These are phyloP conservation scores for Cichlasoma orientale DNA, from an alignment of 2,797 vertebrate species.

Conservation along the genomic window DNA sequence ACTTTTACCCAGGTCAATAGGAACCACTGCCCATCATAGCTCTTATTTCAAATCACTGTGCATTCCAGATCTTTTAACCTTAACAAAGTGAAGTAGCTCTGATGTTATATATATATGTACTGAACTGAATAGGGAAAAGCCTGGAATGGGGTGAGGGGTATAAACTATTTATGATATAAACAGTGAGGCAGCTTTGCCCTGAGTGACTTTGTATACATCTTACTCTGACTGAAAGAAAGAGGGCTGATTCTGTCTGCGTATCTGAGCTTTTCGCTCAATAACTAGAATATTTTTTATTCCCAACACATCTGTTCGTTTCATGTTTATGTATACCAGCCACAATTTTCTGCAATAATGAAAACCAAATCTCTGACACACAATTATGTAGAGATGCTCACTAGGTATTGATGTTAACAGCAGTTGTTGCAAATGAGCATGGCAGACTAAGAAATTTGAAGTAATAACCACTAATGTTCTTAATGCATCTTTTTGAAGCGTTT, in stretches of 20 bases:
- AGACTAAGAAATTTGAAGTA: constrained; percentile 47
- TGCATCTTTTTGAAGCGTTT: constrained; percentile 24
- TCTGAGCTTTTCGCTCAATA: constrained; percentile 49
- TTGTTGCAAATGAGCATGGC: constrained; percentile 55
- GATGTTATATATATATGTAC: constrained; percentile 30
- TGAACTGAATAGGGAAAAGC: background rate
- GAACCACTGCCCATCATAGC: constrained; percentile 44
- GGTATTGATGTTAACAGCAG: constrained; percentile 52
- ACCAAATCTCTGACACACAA: constrained; percentile 31
- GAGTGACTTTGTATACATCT: constrained; percentile 53
- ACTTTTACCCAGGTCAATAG: constrained; percentile 57
- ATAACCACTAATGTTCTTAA: constrained; percentile 26
- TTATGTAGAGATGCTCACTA: constrained; percentile 44
- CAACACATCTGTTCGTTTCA: constrained; percentile 24
- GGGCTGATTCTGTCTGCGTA: constrained; percentile 40
- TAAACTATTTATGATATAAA: constrained; percentile 59
- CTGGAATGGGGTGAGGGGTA: constrained; percentile 9
- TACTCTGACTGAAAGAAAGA: constrained; percentile 51
- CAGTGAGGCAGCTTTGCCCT: constrained; percentile 38
- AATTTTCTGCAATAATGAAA: constrained; percentile 38
- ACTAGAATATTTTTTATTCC: constrained; percentile 33
- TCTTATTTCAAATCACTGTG: constrained; percentile 46
- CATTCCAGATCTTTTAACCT: constrained; percentile 45
- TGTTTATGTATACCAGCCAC: constrained; percentile 44
- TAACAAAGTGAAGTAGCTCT: constrained; percentile 28